phyloP scores from a whole-genome alignment of 2,797 vertebrate genomes.

The Botia almorhae region DNA sequence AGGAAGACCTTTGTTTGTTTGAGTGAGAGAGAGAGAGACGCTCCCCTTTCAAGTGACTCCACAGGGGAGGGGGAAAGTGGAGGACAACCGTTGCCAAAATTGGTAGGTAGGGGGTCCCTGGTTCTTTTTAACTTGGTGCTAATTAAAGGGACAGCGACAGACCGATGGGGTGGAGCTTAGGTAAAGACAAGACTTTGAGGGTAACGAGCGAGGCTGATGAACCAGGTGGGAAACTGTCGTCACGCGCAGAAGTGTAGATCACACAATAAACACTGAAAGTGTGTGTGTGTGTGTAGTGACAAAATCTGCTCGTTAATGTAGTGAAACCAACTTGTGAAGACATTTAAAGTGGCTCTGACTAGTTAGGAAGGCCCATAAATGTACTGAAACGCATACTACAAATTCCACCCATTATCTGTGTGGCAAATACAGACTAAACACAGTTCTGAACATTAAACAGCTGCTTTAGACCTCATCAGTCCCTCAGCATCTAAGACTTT shows the following conservation, averaged over 20 bases:
- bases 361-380: neutral
- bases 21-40: constrained; percentile 59
- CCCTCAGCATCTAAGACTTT: neutral
- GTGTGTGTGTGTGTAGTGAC: neutral
- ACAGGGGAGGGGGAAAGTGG: constrained; percentile 51
- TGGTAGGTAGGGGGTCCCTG: constrained; percentile 28
- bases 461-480: neutral
- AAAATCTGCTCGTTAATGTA: neutral
- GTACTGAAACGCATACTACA: neutral
- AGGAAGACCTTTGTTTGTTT: constrained; percentile 72
- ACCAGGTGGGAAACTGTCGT: constrained; percentile 57
- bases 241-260: constrained; percentile 3
- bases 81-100: constrained; percentile 52
- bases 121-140: constrained; percentile 56
- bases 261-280: constrained; percentile 13
- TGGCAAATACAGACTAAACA: neutral
- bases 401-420: neutral
- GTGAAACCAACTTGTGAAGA: neutral
- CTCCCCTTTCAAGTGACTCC: constrained; percentile 59
- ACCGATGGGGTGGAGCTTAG: constrained; percentile 30
- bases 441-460: neutral
- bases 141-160: constrained; percentile 62
- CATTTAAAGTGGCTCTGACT: neutral
- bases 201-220: constrained; percentile 5
- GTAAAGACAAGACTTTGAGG: constrained; percentile 37